Conservation (phyloP, 2,113 vertebrate genomes). For the Actenoides lindsayi region DNA sequence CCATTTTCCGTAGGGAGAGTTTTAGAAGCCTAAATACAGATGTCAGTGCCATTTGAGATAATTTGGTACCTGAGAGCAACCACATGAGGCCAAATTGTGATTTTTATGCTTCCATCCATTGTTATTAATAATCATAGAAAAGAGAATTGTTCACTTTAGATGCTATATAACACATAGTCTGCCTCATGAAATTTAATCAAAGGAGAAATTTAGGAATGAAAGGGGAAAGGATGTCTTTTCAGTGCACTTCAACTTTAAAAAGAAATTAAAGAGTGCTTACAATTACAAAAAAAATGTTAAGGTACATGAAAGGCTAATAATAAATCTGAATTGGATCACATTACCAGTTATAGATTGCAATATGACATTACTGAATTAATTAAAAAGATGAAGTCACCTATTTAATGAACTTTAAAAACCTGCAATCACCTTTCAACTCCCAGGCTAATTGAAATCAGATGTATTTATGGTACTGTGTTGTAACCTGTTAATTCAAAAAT, state of each 20-base stretch:
- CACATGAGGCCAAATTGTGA: neutral
- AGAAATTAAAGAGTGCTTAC: neutral
- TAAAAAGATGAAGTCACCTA: slow-evolving; percentile 24
- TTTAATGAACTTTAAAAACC: slow-evolving; percentile 52
- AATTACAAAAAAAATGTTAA: neutral
- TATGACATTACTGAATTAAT: slow-evolving; percentile 48
- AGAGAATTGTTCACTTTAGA: neutral
- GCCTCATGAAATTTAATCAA: neutral
- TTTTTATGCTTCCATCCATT: neutral
- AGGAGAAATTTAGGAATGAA: neutral
- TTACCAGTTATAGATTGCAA: neutral
- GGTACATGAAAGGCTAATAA: neutral
- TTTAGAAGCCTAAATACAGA: neutral
- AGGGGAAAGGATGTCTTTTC: neutral
- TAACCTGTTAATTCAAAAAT: slow-evolving; percentile 53
- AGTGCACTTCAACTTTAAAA: neutral
- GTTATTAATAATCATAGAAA: neutral
- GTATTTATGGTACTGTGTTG: slow-evolving; percentile 7
- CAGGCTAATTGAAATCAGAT: slow-evolving; percentile 63
- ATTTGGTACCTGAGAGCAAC: neutral
- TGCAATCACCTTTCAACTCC: slow-evolving; percentile 23
- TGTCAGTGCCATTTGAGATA: neutral
- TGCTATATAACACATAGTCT: neutral
- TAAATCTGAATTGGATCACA: neutral
- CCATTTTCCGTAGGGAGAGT: neutral